Base-by-base conservation (phyloP, 2,797 vertebrate genomes). In the Sebastes steindachneri region DNA sequence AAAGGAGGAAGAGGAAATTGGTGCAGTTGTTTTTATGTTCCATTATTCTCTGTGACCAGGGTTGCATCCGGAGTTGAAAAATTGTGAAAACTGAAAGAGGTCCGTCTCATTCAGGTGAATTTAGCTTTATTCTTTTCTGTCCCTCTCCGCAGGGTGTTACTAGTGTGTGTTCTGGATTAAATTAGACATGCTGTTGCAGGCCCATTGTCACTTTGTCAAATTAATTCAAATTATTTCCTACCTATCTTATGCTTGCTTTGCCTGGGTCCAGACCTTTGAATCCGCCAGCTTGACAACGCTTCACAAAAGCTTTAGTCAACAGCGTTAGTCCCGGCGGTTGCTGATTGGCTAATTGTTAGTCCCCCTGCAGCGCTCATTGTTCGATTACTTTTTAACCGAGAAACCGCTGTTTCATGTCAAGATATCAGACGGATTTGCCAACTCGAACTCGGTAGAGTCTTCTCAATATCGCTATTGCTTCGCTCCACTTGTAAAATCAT, bases 121-220 rank as follows among this genome's bases (percentile, higher is more conserved):
- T 31, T 21, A 45, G 4, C n/a, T 66, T 25, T 5, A 29, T 57
- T 55, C 1, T 37, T 35, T 75, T 68, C 8, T 19, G 25, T 72
- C 14, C 5, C 12, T 33, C 51, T 41, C 57, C 1, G 4, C 21
- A 31, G 64, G 29, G 7, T 58, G 55, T 31, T 69, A 12, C 33
- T 11, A 6, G 21, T 58, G n/a, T 12, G 14, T 51, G 26, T 45
- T 45, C 15, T 58, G 31, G 15, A 28, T 31, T 25, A 60, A 70
- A 73, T 83, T 62, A 45, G 14, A 35, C 58, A 62, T 72, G 41
- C 69, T 35, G 14, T 75, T 67, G 54, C 31, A 62, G 25, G 37
- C 19, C 14, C 19, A 41, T n/a, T 67, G 64, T 65, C 31, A 48
- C 19, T 35, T 54, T 73, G 23, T 41, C 6, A 29, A 51, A 37